Base-by-base conservation (phyloP, 1,140 invertebrate species). In the Apocrypta bakeri region DNA sequence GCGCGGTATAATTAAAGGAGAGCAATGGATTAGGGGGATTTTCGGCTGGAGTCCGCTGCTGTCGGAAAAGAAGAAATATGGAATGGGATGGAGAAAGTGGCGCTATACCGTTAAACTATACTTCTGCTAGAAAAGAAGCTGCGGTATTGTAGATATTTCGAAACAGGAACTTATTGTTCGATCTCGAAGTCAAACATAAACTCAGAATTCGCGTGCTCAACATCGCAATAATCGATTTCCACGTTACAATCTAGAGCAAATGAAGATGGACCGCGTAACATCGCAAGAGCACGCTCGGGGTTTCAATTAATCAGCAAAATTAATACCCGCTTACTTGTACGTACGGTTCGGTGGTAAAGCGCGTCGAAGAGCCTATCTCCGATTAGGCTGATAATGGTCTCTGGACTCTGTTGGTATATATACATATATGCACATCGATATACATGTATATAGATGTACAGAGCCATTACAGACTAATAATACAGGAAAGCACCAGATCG, bases 1-100 rank as follows among this genome's bases (percentile, higher is more conserved):
- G 79, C 72, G 79, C 82, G 84, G 84, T 87, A 87, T 87, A 87
- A 87, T 87, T 87, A 86, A 87, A 87, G 86, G 74, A 87, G 80
- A 78, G 64, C 80, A 71, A 86, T 84, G 83, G 86, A 87, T 87
- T 87, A 86, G 84, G 79, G 31, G 86, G 86, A 85, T 85, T 87
- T 84, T 83, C 82, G 74, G 82, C 66, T 80, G 83, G 69, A 40
- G 86, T 29, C 31, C 31, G 84, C 78, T 12, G 7, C 40, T n/a
- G 21, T 56, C 48, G 48, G 48, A 56, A 37, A 37, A 72, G 79
- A 77, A 69, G 84, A 75, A 14, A 71, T 33, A 71, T 29, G n/a
- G 31, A 12, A 71, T 29, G 3, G 68, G 31, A 12, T 11, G 31
- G 68, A 33, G 68, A 33, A 29, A 71, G 68, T 29, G 8, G 63